Percentiles rank a stretch among this genome's conserved stretches.
phyloP scores from a whole-genome alignment of 35 echinoderm and acorn worm species.

The Ophioderma brevispina region DNA sequence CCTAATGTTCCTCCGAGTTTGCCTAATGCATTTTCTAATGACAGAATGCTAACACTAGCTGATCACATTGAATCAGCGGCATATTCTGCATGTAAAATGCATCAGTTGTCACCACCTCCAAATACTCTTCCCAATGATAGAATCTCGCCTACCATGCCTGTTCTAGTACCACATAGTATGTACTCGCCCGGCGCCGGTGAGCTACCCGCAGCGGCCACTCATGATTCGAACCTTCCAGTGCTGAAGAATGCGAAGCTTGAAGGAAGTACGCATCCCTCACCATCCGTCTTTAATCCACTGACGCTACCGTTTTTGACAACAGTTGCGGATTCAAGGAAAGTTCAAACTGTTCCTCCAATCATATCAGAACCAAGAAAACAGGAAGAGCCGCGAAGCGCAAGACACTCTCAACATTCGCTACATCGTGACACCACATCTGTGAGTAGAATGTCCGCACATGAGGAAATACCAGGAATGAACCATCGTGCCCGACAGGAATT shows the following conservation, averaged over 20 bases:
- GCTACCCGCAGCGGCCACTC: background rate
- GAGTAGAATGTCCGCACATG: too few species aligned
- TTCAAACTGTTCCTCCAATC: background rate
- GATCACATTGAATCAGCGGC: background rate
- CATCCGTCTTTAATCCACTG: constrained; percentile 15
- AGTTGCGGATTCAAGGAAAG: background rate
- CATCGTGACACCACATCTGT: too few species aligned
- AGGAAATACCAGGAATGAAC: too few species aligned
- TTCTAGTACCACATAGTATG: constrained; percentile 40
- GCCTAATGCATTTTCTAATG: background rate
- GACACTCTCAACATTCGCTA: too few species aligned
- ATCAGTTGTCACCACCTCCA: constrained; percentile 8
- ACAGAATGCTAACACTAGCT: background rate
- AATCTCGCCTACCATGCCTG: constrained; percentile 41
- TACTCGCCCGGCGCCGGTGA: constrained; percentile 7
- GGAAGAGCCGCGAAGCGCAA: too few species aligned
- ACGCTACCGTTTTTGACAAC: background rate
- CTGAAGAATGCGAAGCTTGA: background rate
- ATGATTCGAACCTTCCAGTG: background rate
- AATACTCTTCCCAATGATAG: background rate
- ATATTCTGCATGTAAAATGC: constrained; percentile 10
- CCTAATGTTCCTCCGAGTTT: background rate
- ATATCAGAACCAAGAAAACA: background rate
- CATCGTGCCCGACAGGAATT: background rate
- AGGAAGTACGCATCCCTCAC: background rate